These are phyloP conservation scores for Microtus montanus DNA, from an alignment of 2,113 vertebrate genomes.

Conservation along the genomic window DNA sequence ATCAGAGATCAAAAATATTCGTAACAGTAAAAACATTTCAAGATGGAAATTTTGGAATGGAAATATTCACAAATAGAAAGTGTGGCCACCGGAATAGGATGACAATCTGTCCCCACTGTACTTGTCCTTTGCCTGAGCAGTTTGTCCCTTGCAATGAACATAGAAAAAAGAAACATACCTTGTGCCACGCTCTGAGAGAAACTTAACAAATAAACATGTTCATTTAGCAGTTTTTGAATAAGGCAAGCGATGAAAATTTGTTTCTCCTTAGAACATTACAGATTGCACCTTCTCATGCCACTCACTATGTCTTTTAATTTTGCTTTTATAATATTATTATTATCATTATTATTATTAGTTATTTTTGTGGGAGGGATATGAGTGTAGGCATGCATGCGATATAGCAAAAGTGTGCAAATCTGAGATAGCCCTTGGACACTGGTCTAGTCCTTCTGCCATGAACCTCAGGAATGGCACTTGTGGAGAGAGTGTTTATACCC, in stretches of 20 bases:
- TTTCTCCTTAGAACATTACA: neutral
- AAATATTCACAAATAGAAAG: no score
- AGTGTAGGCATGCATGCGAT: no score
- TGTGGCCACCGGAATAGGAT: no score
- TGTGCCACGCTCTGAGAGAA: neutral
- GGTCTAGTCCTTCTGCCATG: neutral
- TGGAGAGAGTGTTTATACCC: neutral
- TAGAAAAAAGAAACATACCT: neutral
- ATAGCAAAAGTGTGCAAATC: neutral
- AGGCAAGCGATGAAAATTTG: neutral
- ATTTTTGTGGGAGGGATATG: neutral
- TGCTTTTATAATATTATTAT: neutral
- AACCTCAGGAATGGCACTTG: no score
- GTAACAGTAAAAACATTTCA: no score
- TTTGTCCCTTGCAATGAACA: neutral
- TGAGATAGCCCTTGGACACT: neutral
- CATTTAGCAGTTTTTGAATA: neutral
- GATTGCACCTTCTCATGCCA: neutral
- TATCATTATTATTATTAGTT: neutral
- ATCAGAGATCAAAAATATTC: no score
- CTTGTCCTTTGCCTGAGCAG: no score
- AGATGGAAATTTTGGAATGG: no score
- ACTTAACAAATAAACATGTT: neutral
- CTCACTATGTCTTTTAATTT: neutral
- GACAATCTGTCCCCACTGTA: no score